phyloP scores from a whole-genome alignment of 2,113 vertebrate species.

The Megaleporinus macrocephalus region DNA sequence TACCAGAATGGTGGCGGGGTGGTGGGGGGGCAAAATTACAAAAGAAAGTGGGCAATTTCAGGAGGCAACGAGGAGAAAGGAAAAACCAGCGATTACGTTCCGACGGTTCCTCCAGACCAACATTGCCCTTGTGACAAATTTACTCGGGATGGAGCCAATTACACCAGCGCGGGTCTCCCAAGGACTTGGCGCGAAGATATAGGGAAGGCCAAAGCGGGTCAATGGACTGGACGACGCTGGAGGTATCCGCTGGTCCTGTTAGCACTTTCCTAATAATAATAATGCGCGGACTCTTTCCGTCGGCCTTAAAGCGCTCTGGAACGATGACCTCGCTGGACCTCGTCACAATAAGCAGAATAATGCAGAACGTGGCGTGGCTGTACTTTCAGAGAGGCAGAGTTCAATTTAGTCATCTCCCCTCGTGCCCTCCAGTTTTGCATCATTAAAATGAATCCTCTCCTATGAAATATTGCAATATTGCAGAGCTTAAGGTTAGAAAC shows the following conservation, averaged over 20 bases:
- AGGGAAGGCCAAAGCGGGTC: neutral
- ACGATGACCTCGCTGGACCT: neutral
- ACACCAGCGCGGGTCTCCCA: neutral
- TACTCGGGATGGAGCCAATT: conserved; percentile 24
- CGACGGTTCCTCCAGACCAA: conserved; percentile 7
- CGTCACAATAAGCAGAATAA: conserved; percentile 17
- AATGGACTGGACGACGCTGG: neutral
- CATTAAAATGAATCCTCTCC: conserved; percentile 51
- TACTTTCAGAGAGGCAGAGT: conserved; percentile 19
- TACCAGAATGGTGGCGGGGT: conserved; percentile 65
- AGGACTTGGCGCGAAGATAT: neutral
- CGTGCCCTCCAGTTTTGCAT: conserved; percentile 28
- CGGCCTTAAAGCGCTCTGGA: neutral
- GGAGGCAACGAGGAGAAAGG: conserved; percentile 45
- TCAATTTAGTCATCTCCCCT: conserved; percentile 24
- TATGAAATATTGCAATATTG: conserved; percentile 53
- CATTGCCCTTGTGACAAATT: neutral
- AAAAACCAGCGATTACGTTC: conserved; percentile 17
- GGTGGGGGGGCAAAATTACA: conserved; percentile 72
- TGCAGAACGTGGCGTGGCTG: conserved; percentile 6
- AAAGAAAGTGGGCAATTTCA: conserved; percentile 76
- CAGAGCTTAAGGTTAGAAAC: conserved; percentile 54
- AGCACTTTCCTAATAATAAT: neutral
- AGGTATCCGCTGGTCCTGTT: neutral
- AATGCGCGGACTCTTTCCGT: neutral